Evolutionary conservation across 1,140 invertebrate genomes (phyloP).

Genomic region (Drosophila oshimai): DNA sequence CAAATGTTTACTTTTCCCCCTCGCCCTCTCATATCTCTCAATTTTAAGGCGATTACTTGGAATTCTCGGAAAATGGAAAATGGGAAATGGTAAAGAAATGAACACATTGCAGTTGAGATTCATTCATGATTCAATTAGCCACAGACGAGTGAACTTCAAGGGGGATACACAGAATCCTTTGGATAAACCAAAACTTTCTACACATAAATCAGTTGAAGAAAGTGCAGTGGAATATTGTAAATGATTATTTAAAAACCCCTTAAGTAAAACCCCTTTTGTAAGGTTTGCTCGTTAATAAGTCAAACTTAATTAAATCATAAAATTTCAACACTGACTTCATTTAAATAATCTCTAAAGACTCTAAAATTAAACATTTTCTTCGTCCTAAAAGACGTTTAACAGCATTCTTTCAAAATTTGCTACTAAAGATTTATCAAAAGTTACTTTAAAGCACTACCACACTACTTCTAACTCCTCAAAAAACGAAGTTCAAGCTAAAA

Average conservation of each 20-base stretch:
- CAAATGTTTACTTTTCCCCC: slow-evolving; percentile 56
- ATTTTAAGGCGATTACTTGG: slow-evolving; percentile 61
- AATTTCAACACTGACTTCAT: no score
- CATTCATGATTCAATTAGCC: slow-evolving; percentile 71
- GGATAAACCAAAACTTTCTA: background rate
- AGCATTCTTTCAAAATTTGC: no score
- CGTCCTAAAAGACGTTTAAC: no score
- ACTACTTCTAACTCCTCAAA: background rate
- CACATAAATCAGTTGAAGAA: background rate
- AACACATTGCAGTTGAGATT: slow-evolving; percentile 62
- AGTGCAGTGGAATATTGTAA: no score
- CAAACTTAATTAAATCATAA: no score
- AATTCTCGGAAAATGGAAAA: slow-evolving; percentile 33
- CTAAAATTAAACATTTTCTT: no score
- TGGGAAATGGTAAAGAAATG: slow-evolving; percentile 15
- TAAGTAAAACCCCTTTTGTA: no score
- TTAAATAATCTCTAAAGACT: no score
- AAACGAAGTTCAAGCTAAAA: background rate
- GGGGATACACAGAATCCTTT: slow-evolving; percentile 6
- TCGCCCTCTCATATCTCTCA: background rate
- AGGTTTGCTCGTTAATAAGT: no score
- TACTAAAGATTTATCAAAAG: no score
- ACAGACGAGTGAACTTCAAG: slow-evolving; percentile 57
- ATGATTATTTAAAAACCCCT: no score
- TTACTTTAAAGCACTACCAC: no score